Evolutionary conservation across 2,797 vertebrate species (phyloP).

Genomic region (Chaetodon trifasciatus): DNA sequence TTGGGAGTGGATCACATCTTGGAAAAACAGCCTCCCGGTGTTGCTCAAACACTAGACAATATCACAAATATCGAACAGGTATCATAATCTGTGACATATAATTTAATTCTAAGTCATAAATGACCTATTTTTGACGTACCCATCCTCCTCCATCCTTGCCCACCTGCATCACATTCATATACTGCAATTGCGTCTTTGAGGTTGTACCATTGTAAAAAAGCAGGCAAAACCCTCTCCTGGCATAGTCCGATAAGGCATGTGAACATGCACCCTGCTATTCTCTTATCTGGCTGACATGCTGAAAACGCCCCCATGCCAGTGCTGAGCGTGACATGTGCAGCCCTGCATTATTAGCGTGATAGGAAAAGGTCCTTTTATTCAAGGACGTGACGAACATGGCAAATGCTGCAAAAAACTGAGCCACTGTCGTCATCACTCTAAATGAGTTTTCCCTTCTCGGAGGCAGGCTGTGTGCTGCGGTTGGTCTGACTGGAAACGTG

Average conservation of each 20-base stretch:
- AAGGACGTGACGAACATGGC: slow-evolving; percentile 73
- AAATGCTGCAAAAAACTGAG: slow-evolving; percentile 52
- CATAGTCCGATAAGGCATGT: slow-evolving; percentile 78
- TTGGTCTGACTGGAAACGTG: slow-evolving; percentile 44
- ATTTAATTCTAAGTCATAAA: slow-evolving; percentile 40
- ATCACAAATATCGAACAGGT: not conserved
- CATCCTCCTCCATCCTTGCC: slow-evolving; percentile 34
- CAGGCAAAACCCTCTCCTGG: slow-evolving; percentile 78
- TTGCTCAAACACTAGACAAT: not conserved
- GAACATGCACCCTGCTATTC: slow-evolving; percentile 84
- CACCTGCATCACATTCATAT: slow-evolving; percentile 48
- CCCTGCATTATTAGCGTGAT: slow-evolving; percentile 78
- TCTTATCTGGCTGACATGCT: slow-evolving; percentile 83
- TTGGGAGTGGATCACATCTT: slow-evolving; percentile 11
- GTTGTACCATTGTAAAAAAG: slow-evolving; percentile 69
- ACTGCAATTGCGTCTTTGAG: slow-evolving; percentile 60
- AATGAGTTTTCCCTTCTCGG: slow-evolving; percentile 59
- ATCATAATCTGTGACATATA: slow-evolving; percentile 17
- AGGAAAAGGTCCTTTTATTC: slow-evolving; percentile 75
- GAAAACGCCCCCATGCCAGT: slow-evolving; percentile 77
- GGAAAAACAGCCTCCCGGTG: slow-evolving; percentile 6
- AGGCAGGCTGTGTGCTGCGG: slow-evolving; percentile 22
- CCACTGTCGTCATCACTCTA: slow-evolving; percentile 54
- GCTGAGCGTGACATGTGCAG: slow-evolving; percentile 69
- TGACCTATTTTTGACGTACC: slow-evolving; percentile 28